Conservation (phyloP, 2,888 invertebrate species). For the Clanis bilineata region DNA sequence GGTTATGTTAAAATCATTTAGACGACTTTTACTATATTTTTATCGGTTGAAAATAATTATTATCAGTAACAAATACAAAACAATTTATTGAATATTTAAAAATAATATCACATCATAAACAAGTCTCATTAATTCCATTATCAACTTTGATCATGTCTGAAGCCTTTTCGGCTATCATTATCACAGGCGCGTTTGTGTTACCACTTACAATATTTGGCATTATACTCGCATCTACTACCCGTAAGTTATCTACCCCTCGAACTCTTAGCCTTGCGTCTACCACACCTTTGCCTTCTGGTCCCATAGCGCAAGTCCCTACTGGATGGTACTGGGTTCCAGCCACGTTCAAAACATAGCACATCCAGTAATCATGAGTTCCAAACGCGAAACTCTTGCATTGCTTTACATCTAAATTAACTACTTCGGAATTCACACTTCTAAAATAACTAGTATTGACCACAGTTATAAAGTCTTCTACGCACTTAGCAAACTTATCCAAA, state of each 20-base stretch:
- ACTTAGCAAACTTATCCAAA: conserved; percentile 29
- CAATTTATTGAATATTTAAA: background rate
- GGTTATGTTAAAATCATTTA: too few species aligned
- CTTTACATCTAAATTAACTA: conserved; percentile 36
- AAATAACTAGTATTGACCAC: conserved; percentile 38
- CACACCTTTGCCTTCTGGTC: conserved; percentile 34
- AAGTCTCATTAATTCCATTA: conserved; percentile 20
- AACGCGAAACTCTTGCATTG: conserved; percentile 43
- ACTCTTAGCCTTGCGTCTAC: conserved; percentile 51
- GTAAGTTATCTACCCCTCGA: conserved; percentile 77
- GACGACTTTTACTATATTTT: too few species aligned
- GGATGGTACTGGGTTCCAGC: conserved; percentile 47
- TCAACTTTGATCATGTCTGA: conserved; percentile 78
- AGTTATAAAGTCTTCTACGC: conserved; percentile 35
- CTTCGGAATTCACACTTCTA: conserved; percentile 26
- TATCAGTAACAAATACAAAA: background rate
- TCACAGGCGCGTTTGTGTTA: conserved; percentile 82
- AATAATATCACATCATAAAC: background rate
- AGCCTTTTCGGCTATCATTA: conserved; percentile 84
- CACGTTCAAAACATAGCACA: conserved; percentile 49
- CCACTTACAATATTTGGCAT: conserved; percentile 84
- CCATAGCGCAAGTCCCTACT: conserved; percentile 46
- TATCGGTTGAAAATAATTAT: too few species aligned
- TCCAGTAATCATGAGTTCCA: conserved; percentile 52
- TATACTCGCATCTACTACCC: conserved; percentile 84